Conservation (phyloP, 2,113 vertebrate species). For the Nothocercus julius region DNA sequence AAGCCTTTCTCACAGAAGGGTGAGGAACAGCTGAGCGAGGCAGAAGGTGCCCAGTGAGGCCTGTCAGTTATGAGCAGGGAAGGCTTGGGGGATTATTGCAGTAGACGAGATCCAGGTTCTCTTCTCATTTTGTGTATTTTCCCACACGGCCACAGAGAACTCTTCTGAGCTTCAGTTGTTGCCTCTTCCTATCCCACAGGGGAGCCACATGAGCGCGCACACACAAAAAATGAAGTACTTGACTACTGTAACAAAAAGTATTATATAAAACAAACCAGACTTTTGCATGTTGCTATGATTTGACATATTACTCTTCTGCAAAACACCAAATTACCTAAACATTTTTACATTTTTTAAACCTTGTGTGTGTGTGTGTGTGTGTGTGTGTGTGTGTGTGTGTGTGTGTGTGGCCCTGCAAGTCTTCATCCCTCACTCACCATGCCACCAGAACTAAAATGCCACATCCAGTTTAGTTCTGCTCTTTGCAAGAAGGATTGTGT, state of each 20-base stretch:
- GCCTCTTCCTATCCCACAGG: neutral
- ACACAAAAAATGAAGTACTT: neutral
- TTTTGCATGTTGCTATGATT: neutral
- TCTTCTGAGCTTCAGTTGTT: neutral
- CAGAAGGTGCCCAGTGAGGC: constrained; percentile 39
- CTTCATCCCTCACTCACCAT: neutral
- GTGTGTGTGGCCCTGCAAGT: neutral
- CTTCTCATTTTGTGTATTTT: neutral
- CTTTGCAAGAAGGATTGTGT: neutral
- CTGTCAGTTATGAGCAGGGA: neutral
- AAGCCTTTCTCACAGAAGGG: neutral
- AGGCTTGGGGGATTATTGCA: neutral
- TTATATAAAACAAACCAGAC: neutral
- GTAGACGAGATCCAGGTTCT: neutral
- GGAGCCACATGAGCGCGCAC: neutral
- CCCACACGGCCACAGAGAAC: neutral
- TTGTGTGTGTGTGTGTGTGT: too few relatives aligned
- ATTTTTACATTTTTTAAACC: too few relatives aligned
- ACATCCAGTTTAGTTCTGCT: neutral
- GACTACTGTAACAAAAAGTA: neutral
- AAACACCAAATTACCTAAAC: too few relatives aligned
- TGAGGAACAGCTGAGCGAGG: constrained; percentile 10
- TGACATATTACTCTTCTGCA: neutral
- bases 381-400: too few relatives aligned
- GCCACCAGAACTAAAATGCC: neutral